Conservation (phyloP, 2,797 vertebrate species). For the Orientallactaga sibirica region DNA sequence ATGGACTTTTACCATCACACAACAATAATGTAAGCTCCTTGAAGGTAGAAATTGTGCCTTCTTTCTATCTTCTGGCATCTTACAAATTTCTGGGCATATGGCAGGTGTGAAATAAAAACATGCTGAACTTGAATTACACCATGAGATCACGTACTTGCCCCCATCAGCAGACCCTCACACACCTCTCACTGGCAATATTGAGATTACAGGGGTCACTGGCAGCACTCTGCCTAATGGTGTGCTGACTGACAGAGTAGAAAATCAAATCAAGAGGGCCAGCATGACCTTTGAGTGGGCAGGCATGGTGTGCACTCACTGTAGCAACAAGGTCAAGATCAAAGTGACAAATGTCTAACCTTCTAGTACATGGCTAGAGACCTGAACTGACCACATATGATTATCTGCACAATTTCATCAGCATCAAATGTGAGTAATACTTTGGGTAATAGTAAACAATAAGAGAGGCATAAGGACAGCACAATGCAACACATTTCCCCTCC, state of each 20-base stretch:
- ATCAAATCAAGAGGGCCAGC: conserved; percentile 80
- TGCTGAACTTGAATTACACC: conserved; percentile 51
- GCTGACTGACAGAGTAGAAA: conserved; percentile 83
- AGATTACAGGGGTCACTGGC: conserved; percentile 79
- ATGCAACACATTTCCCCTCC: background rate
- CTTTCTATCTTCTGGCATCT: conserved; percentile 28
- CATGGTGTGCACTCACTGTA: conserved; percentile 67
- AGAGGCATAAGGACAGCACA: background rate
- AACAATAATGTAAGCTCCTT: conserved; percentile 39
- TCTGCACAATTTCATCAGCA: conserved; percentile 69
- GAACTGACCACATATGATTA: conserved; percentile 70
- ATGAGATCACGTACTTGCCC: conserved; percentile 61
- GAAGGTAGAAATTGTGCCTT: conserved; percentile 63
- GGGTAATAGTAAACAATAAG: conserved; percentile 34
- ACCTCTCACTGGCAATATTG: conserved; percentile 60
- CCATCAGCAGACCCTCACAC: conserved; percentile 58
- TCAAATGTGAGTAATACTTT: conserved; percentile 51
- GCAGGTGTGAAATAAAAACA: conserved; percentile 56
- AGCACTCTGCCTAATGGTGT: conserved; percentile 77
- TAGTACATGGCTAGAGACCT: conserved; percentile 50
- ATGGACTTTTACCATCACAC: background rate
- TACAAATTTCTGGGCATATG: conserved; percentile 27
- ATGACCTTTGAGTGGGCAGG: conserved; percentile 77
- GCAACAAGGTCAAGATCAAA: conserved; percentile 83
- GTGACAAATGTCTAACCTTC: conserved; percentile 75